Evolutionary conservation across 2,113 vertebrate genomes (phyloP).

Genomic region (Coregonus clupeaformis): DNA sequence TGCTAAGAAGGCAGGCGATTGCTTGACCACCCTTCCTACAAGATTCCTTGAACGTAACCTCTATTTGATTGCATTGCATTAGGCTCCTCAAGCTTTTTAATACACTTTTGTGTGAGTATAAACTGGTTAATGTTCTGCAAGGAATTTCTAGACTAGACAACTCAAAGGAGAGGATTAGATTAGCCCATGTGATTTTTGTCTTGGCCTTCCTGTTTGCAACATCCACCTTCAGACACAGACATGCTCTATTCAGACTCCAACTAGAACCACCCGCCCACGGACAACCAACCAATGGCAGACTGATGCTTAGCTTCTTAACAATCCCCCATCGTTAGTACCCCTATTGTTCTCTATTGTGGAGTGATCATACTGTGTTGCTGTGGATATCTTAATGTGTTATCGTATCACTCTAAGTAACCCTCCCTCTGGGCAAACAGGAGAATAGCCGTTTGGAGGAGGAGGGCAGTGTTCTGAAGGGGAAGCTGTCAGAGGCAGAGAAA

Average conservation of each 20-base stretch:
- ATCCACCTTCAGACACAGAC: neutral
- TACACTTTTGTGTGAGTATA: neutral
- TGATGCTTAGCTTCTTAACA: neutral
- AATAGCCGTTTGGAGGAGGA: slow-evolving; percentile 81
- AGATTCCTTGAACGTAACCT: no score
- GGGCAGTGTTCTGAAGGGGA: slow-evolving; percentile 67
- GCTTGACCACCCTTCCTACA: no score
- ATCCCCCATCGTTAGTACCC: neutral
- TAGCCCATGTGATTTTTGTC: slow-evolving; percentile 5
- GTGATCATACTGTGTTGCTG: slow-evolving; percentile 15
- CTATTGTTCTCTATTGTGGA: neutral
- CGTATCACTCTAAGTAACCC: slow-evolving; percentile 23
- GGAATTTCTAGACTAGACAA: neutral
- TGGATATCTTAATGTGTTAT: slow-evolving; percentile 25
- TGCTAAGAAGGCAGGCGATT: no score
- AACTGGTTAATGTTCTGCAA: neutral
- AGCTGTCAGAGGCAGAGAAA: slow-evolving; percentile 75
- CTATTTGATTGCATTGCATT: no score
- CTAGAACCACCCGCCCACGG: neutral
- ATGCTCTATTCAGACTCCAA: neutral
- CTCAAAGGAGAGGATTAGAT: slow-evolving; percentile 1
- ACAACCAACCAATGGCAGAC: neutral
- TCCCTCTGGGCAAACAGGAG: slow-evolving; percentile 73
- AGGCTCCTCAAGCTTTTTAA: no score
- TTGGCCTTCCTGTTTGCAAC: neutral